These are phyloP conservation scores for Centroberyx gerrardi DNA, from an alignment of 2,797 vertebrate species.

Conservation along the genomic window DNA sequence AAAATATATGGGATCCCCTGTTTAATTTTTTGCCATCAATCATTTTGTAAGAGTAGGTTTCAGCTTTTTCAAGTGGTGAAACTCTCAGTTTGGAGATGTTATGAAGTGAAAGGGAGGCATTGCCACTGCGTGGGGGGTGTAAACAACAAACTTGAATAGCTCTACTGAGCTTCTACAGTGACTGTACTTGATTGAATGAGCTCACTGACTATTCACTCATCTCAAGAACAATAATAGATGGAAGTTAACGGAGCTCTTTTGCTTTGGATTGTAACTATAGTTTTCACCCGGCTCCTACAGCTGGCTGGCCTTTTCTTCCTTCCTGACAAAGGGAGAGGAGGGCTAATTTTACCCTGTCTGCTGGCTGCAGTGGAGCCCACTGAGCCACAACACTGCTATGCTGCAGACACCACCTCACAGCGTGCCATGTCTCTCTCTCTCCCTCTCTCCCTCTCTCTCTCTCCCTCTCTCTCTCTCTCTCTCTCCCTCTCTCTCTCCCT, in stretches of 20 bases:
- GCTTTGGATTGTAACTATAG: conserved; percentile 11
- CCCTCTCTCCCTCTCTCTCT: conserved; percentile 9
- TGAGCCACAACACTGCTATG: conserved; percentile 75
- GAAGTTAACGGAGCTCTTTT: not conserved
- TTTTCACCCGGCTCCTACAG: conserved; percentile 28
- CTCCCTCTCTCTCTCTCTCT: conserved; percentile 11
- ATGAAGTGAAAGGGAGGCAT: no score
- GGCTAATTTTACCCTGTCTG: conserved; percentile 72
- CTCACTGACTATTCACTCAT: not conserved
- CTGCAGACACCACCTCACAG: conserved; percentile 78
- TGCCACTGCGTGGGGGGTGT: no score
- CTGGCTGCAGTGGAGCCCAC: conserved; percentile 72
- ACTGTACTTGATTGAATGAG: not conserved
- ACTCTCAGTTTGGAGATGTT: no score
- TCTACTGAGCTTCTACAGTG: no score
- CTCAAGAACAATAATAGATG: conserved; percentile 1
- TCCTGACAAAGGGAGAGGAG: conserved; percentile 52
- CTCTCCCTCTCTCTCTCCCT: conserved; percentile 10
- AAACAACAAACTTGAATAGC: no score
- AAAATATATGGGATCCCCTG: no score
- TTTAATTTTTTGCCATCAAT: no score
- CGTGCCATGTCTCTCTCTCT: conserved; percentile 61
- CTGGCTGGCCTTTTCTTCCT: conserved; percentile 42
- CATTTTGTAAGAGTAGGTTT: no score
- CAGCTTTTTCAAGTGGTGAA: no score